phyloP scores from a whole-genome alignment of 92 coral and sea anemone genomes.

The Phymanthus crucifer region DNA sequence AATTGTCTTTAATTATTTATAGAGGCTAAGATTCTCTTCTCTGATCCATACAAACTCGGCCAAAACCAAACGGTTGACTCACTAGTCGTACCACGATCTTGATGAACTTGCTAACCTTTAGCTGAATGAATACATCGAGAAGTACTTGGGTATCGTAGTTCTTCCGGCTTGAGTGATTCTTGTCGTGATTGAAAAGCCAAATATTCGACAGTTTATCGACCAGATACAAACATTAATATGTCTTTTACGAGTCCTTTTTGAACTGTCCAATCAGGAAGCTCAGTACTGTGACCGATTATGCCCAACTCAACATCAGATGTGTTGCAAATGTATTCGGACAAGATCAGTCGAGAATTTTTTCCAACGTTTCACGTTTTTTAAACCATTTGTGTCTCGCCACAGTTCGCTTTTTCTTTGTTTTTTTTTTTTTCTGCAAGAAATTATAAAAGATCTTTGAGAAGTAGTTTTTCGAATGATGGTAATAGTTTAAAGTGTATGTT shows the following conservation, averaged over 20 bases:
- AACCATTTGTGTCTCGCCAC: not conserved
- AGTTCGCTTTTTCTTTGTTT: not conserved
- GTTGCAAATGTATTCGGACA: not conserved
- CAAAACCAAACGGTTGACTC: not conserved
- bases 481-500: not conserved
- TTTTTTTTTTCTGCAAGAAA: not conserved
- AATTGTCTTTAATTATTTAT: not conserved
- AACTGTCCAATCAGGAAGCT: not conserved
- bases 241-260: not conserved
- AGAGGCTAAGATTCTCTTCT: not conserved
- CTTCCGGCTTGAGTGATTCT: constrained; percentile 6
- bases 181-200: not conserved
- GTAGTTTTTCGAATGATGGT: not conserved
- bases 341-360: not conserved
- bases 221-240: not conserved
- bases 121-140: not conserved
- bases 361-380: not conserved
- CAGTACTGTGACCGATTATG: not conserved
- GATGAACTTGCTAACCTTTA: constrained; percentile 1
- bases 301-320: not conserved
- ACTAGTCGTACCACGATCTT: not conserved
- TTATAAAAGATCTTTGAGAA: not conserved
- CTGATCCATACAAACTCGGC: not conserved
- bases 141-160: not conserved
- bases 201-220: constrained; percentile 13